phyloP scores from a whole-genome alignment of 2,888 invertebrate genomes.

The Merodon equestris region DNA sequence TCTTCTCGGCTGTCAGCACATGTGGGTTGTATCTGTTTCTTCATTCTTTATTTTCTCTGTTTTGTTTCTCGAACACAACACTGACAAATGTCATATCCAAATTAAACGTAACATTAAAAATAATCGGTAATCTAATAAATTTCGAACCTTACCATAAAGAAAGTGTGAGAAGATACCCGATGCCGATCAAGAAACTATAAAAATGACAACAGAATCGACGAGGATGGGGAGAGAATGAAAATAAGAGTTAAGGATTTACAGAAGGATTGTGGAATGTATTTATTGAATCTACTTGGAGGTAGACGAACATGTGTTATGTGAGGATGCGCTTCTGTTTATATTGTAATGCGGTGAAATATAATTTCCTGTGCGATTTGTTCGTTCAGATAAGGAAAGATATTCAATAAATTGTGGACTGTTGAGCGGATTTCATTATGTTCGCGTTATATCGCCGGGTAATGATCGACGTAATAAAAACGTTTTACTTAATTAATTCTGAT shows the following conservation, averaged over 20 bases:
- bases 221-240: neutral
- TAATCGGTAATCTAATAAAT: constrained; percentile 65
- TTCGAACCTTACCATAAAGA: constrained; percentile 48
- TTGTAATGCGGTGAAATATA: constrained; percentile 56
- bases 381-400: constrained; percentile 53
- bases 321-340: constrained; percentile 65
- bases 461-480: constrained; percentile 62
- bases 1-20: neutral
- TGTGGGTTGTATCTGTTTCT: constrained; percentile 39
- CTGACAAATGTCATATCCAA: constrained; percentile 66
- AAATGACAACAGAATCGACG: neutral
- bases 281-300: constrained; percentile 4
- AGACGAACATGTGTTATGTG: constrained; percentile 36
- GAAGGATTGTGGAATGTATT: constrained; percentile 61
- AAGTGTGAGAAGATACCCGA: constrained; percentile 2
- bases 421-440: constrained; percentile 1
- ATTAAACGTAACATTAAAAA: constrained; percentile 61
- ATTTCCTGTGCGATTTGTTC: constrained; percentile 60
- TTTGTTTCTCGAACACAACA: constrained; percentile 18
- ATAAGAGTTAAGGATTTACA: constrained; percentile 24
- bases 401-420: constrained; percentile 43
- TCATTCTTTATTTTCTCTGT: constrained; percentile 15
- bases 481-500: constrained; percentile 67
- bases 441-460: constrained; percentile 23
- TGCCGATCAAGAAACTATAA: too few species aligned